A percentile compares a stretch with the other conserved stretches of the same genome.
phyloP scores from a whole-genome alignment of 2,888 invertebrate species.

The Amphipyra berbera region DNA sequence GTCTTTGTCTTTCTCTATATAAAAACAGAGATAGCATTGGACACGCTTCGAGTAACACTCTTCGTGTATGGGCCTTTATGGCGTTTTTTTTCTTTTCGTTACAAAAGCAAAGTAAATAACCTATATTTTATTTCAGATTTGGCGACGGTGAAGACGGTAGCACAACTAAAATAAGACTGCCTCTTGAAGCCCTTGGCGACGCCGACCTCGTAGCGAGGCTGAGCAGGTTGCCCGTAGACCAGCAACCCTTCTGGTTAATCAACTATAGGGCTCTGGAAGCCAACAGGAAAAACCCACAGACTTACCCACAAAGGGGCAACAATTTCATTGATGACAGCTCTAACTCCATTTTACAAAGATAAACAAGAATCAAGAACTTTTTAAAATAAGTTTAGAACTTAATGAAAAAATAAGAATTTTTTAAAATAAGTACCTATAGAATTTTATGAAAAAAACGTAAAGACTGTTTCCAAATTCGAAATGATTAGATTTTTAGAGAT shows the following conservation, averaged over 20 bases:
- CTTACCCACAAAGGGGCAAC: slow-evolving; percentile 67
- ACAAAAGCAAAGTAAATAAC: background rate
- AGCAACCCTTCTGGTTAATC: slow-evolving; percentile 92
- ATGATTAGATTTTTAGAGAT: too few species aligned
- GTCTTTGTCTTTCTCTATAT: too few species aligned
- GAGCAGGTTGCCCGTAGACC: slow-evolving; percentile 83
- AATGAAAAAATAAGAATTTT: background rate
- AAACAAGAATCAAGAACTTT: background rate
- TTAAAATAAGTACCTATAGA: background rate
- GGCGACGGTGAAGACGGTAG: slow-evolving; percentile 54
- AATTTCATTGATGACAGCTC: slow-evolving; percentile 60
- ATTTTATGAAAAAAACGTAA: too few species aligned
- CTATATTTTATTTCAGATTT: slow-evolving; percentile 66
- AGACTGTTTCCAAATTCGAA: too few species aligned
- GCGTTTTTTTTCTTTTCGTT: too few species aligned
- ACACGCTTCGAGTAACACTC: too few species aligned
- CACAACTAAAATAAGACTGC: slow-evolving; percentile 82
- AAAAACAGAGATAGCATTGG: too few species aligned
- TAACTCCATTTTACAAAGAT: slow-evolving; percentile 9
- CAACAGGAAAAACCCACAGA: slow-evolving; percentile 77
- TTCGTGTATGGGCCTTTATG: too few species aligned
- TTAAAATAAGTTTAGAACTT: background rate
- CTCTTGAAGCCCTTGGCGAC: slow-evolving; percentile 92
- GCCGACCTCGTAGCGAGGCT: slow-evolving; percentile 88
- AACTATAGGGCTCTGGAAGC: slow-evolving; percentile 91